phyloP scores from a whole-genome alignment of 2,888 invertebrate genomes.

The Tortrix viridana region DNA sequence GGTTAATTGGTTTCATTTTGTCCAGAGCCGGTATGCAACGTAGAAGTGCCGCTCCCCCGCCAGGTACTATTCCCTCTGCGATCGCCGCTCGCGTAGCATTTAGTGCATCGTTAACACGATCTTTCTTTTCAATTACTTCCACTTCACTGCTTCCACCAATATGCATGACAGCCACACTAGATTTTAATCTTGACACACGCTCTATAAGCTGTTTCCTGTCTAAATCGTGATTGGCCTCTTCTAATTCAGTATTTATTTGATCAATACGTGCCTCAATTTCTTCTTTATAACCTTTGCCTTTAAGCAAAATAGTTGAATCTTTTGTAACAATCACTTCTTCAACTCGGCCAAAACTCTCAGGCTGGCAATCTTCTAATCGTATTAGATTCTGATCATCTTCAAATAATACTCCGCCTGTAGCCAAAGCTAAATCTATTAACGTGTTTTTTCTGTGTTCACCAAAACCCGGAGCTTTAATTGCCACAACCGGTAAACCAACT shows the following conservation, averaged over 20 bases:
- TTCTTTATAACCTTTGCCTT: slow-evolving; percentile 89
- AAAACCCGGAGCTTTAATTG: slow-evolving; percentile 98
- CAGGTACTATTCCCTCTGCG: slow-evolving; percentile 98
- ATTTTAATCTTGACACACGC: slow-evolving; percentile 93
- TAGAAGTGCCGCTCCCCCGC: slow-evolving; percentile 95
- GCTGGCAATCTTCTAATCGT: slow-evolving; percentile 93
- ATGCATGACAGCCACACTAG: slow-evolving; percentile 89
- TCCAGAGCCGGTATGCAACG: slow-evolving; percentile 90
- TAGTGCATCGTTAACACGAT: slow-evolving; percentile 96
- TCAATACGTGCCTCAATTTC: slow-evolving; percentile 91
- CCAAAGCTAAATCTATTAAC: slow-evolving; percentile 94
- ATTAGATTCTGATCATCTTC: slow-evolving; percentile 95
- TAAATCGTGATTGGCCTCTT: slow-evolving; percentile 91
- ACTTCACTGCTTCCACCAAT: slow-evolving; percentile 95
- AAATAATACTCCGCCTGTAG: slow-evolving; percentile 96
- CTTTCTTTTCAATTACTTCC: slow-evolving; percentile 98
- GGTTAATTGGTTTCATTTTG: slow-evolving; percentile 85
- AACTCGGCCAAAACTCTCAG: slow-evolving; percentile 91
- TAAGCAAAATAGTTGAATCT: slow-evolving; percentile 90
- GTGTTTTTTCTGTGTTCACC: slow-evolving; percentile 96
- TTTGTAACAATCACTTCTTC: slow-evolving; percentile 96
- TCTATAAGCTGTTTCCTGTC: slow-evolving; percentile 96
- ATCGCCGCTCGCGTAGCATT: slow-evolving; percentile 97
- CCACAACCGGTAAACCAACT: slow-evolving; percentile 95
- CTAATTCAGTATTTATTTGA: slow-evolving; percentile 92